Evolutionary conservation across 2,888 invertebrate species (phyloP).

Genomic region (Oxytorus armatus): DNA sequence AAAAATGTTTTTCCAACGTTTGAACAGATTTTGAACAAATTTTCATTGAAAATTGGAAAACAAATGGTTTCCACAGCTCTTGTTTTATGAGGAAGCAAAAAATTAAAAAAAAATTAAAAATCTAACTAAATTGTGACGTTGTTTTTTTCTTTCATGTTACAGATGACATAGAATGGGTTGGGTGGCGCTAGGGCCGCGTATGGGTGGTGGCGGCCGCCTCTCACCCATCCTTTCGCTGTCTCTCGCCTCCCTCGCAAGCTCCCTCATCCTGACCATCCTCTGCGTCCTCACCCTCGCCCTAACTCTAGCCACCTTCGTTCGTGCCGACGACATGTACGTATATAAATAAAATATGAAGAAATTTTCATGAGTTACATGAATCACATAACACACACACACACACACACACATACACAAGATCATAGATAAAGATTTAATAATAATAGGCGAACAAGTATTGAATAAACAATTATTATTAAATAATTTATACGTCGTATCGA

Average conservation of each 20-base stretch:
- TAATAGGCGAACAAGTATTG: slow-evolving; percentile 32
- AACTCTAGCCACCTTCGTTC: slow-evolving; percentile 81
- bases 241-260: slow-evolving; percentile 83
- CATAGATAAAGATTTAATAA: slow-evolving; percentile 50
- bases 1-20: neutral
- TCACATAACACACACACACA: slow-evolving; percentile 21
- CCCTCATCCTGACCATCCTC: slow-evolving; percentile 81
- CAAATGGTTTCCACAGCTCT: too few relatives aligned
- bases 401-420: slow-evolving; percentile 23
- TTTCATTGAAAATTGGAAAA: too few relatives aligned
- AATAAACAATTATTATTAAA: slow-evolving; percentile 25
- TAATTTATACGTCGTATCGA: slow-evolving; percentile 27
- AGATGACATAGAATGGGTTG: slow-evolving; percentile 97
- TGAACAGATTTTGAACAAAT: too few relatives aligned
- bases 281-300: slow-evolving; percentile 82
- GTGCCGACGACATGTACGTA: slow-evolving; percentile 83
- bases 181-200: slow-evolving; percentile 92
- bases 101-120: too few relatives aligned
- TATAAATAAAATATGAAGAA: neutral
- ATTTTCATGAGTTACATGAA: neutral
- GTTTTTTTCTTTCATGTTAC: slow-evolving; percentile 85
- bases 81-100: too few relatives aligned
- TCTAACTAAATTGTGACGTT: slow-evolving; percentile 9
- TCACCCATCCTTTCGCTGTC: slow-evolving; percentile 84
- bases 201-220: slow-evolving; percentile 83